Conservation (phyloP, 1,140 invertebrate species). For the Megathymus violae region DNA sequence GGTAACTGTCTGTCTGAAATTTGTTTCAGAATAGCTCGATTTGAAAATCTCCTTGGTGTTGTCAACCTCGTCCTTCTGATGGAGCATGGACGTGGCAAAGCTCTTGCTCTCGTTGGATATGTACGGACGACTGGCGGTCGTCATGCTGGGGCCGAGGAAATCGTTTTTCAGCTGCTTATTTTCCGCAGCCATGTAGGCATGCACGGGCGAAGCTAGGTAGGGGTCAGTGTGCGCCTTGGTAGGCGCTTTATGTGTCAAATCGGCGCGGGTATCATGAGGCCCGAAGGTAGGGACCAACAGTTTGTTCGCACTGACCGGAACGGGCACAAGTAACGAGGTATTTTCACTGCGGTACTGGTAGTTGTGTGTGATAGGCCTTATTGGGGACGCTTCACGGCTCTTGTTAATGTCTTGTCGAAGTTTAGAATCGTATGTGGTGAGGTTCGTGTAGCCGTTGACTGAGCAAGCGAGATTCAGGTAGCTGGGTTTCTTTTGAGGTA, state of each 20-base stretch:
- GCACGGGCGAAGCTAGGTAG: conserved; percentile 65
- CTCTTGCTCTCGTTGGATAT: conserved; percentile 73
- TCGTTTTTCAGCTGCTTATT: conserved; percentile 79
- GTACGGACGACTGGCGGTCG: conserved; percentile 68
- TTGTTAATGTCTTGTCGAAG: conserved; percentile 88
- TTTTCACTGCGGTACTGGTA: conserved; percentile 86
- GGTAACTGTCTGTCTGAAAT: conserved; percentile 73
- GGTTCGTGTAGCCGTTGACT: conserved; percentile 94
- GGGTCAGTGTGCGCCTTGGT: conserved; percentile 78
- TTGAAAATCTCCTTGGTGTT: conserved; percentile 76
- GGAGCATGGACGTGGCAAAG: conserved; percentile 72
- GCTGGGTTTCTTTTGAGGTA: conserved; percentile 86
- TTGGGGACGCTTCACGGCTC: conserved; percentile 88
- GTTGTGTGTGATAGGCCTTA: conserved; percentile 82
- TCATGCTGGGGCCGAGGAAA: conserved; percentile 73
- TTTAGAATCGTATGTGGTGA: conserved; percentile 92
- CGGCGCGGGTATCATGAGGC: conserved; percentile 74
- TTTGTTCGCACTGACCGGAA: conserved; percentile 79
- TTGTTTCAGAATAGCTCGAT: conserved; percentile 80
- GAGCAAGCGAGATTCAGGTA: conserved; percentile 95
- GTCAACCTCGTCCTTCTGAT: conserved; percentile 73
- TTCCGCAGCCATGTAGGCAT: conserved; percentile 77
- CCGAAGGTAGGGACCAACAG: conserved; percentile 75
- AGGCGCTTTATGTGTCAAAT: conserved; percentile 80
- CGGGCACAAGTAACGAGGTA: conserved; percentile 79